Evolutionary conservation across 1,140 invertebrate species (phyloP), one percentile per base, ranked within the genome.

Genomic region (Odontomachus brunneus): DNA sequence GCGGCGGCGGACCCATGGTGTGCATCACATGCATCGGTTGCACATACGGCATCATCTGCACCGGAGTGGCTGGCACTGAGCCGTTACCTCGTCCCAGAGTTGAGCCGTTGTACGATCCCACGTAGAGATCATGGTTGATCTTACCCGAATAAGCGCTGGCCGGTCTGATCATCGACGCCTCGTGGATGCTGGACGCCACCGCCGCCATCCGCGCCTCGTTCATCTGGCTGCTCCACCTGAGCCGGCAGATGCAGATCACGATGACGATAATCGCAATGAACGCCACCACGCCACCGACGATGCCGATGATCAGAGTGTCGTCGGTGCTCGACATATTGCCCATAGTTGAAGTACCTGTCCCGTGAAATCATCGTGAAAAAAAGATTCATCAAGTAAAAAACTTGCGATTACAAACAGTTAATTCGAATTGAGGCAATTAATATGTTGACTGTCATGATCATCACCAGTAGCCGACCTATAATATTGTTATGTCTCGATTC

Each of bases 301-400:
- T 98, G 3, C 97, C 97, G 71, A 98, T 98, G 65, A 99, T 98
- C 0, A 99, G 92, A 2, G 97, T 98, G 87, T 99, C 98, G 88
- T 98, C 98, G 84, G 98, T 98, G 60, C 95, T 96, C 0, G 97
- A 95, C 3, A 95, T 94, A 11, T 95, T 87, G 19, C 86, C 89
- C 4, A 95, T 80, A 94, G 62, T 11, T 12, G 82, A 60, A 91
- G 72, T 94, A 95, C 75, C 66, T 22, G 95, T 94, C 1, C 95
- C 93, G 1, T 82, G 60, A 0, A 63, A 49, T 63, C 3, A 63
- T 11, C 17, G 49, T n/a, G 84, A 57, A 12, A 11, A 44, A 44
- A 11, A 44, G 38, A 44, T 11, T 44, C 38, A 7, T 44, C 9
- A 44, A 44, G 5, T 5, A 3, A 2, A 33, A 33, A 2, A 33